Base-by-base conservation (phyloP, 92 coral and sea anemone species). In the Galaxea fascicularis region DNA sequence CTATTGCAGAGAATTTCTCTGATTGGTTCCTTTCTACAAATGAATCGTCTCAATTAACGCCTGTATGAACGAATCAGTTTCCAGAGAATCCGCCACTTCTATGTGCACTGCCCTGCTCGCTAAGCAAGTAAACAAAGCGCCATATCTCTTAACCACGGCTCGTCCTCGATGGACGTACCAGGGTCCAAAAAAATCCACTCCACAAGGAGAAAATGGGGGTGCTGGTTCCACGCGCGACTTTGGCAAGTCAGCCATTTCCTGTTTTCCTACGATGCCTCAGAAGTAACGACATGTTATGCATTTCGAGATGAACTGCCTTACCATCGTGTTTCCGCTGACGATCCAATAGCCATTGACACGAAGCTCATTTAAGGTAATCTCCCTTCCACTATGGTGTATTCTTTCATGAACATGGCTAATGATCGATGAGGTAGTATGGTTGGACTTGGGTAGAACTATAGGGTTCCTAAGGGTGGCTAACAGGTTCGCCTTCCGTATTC, bases 201-300 rank as follows among this genome's bases (percentile, higher is more conserved):
- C 90, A 63, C 87, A 85, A 44, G 74, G 83, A 10, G 89, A 72
- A 82, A 87, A 91, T 25, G 91, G 89, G 17, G 87, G 91, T 52
- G 88, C 83, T 12, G 84, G 83, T 65, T 77, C 79, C 60, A 87
- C 67, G 56, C 89, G 88, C 25, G 71, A 83, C 85, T 83, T 74
- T 30, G 85, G 92, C 54, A 88, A 79, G 28, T 91, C 94, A 25
- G 92, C 92, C 94, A 91, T 88, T 74, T 80, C 84, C 84, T 88
- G 95, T 66, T 92, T 82, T 51, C 88, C 86, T 17, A 57, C 54
- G 16, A 77, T 60, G 1, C 91, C 94, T 41, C 86, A 73, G 21
- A 90, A 86, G 47, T 77, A 35, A 56, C 82, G 86, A 74, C 91
- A 90, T 49, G 68, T 71, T 16, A 90, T 83, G 49, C 93, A 86